Evolutionary conservation across 2,113 vertebrate genomes (phyloP), one percentile per base, ranked within the genome.

Genomic region (Ifrita kowaldi): DNA sequence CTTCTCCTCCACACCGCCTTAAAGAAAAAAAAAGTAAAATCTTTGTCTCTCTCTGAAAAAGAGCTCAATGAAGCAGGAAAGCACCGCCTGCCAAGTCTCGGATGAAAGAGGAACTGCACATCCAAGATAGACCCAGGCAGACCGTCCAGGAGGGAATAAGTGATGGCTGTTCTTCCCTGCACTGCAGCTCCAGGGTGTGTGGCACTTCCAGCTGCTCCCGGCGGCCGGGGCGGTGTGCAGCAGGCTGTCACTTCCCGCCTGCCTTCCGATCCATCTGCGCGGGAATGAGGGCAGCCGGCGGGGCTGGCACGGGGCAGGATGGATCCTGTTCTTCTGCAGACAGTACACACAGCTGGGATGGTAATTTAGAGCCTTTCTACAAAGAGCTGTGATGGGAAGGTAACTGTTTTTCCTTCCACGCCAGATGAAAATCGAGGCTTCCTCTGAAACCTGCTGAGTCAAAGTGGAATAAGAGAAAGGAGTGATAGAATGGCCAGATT

Each of bases 361-460:
- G 68, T 50, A 59, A 92, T 95, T 89, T 44, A 76, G 68, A 89
- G 13, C 50, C 70, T 75, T 68, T 22, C 84, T 50, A 59, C 65
- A 78, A 49, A 88, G 56, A 50, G 49, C 74, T 50, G 22, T 1
- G 67, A 73, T 52, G 90, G 57, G 81, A 95, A 95, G 67, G 94
- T 81, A 84, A 53, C 77, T 64, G 46, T 7, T 93, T 73, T 93
- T 86, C 83, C 80, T 89, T 79, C 93, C 22, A 27, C 1, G 56
- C 83, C 95, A 97, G 90, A 92, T 60, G 64, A 90, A 94, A 96
- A 90, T 73, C 78, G 16, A 60, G 42, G 85, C 73, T 93, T 94
- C 74, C 84, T 91, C 81, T 79, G 81, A 88, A 96, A 88, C 37
- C 89, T 85, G 84, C 95, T 95, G 95, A 97, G 88, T 96, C 97